These are phyloP conservation scores for Cladorhizidae sp. DNA, from an alignment of 37 sponge, comb jelly and placozoan species.

Conservation along the genomic window DNA sequence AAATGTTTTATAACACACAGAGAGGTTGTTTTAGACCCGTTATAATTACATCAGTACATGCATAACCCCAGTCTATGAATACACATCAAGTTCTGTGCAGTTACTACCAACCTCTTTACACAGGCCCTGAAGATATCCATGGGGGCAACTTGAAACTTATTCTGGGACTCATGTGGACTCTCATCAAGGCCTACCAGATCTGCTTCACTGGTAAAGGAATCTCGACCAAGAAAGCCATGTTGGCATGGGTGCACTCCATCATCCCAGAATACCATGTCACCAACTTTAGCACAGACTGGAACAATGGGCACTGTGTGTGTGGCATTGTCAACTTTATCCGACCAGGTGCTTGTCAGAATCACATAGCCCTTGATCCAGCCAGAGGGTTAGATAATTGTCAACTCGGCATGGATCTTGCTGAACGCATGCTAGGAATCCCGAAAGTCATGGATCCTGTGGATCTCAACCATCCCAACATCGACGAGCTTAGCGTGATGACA, in stretches of 20 bases:
- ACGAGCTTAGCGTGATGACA: slow-evolving; percentile 88
- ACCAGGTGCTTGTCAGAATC: slow-evolving; percentile 84
- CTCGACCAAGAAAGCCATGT: slow-evolving; percentile 82
- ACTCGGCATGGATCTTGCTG: slow-evolving; percentile 74
- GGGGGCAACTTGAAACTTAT: slow-evolving; percentile 94
- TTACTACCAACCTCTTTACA: too few relatives aligned
- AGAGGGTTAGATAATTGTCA: slow-evolving; percentile 71
- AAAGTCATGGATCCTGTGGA: slow-evolving; percentile 75
- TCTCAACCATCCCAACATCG: slow-evolving; percentile 80
- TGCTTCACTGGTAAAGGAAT: slow-evolving; percentile 56
- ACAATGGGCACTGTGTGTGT: slow-evolving; percentile 79
- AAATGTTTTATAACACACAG: too few relatives aligned
- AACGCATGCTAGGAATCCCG: slow-evolving; percentile 72
- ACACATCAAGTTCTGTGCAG: too few relatives aligned
- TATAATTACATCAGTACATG: too few relatives aligned
- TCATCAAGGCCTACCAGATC: slow-evolving; percentile 93
- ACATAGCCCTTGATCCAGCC: slow-evolving; percentile 47
- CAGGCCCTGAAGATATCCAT: slow-evolving; percentile 86
- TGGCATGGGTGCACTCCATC: slow-evolving; percentile 85
- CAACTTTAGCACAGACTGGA: slow-evolving; percentile 90
- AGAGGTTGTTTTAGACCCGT: too few relatives aligned
- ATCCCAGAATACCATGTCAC: slow-evolving; percentile 67
- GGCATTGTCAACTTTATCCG: slow-evolving; percentile 56
- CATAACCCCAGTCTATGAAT: too few relatives aligned
- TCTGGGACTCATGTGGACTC: slow-evolving; percentile 94